Base-by-base conservation (phyloP, 2,888 invertebrate species). In the Cheilosia grossa region DNA sequence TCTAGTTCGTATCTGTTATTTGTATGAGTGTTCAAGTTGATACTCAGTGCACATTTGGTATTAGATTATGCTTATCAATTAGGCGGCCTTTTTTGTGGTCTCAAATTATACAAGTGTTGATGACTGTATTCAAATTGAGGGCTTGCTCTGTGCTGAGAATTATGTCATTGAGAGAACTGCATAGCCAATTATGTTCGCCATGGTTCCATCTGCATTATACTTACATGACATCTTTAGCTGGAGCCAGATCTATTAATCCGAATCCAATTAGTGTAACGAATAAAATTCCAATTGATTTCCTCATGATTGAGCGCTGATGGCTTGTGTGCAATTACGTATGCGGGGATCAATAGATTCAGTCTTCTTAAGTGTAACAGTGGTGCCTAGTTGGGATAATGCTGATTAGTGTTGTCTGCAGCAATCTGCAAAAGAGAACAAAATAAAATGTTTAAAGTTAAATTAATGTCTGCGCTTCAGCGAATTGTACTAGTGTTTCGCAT, bases 231-330 rank as follows among this genome's bases (percentile, higher is more conserved):
- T 88, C 88, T 54, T 88, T 88, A 61, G 89, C 89, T 56, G 88
- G 87, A 47, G 88, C 87, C 80, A 88, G 64, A 72, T 89, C 87
- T 85, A 89, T 86, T 61, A 89, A 88, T 75, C 88, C 87, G 70
- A 89, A 79, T 42, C 88, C 89, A 89, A 91, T 89, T 88, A 91
- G 87, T 81, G 88, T 87, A 88, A 90, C 87, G 83, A 90, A 87
- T 69, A 90, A 72, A 77, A 90, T 87, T 86, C 85, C 89, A 87
- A 89, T 89, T 87, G 89, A 88, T 87, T 87, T 87, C 72, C 86
- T 87, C 89, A 89, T 89, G 81, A 72, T 70, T 70, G 74, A n/a
- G 30, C 53, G 56, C 69, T 74, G 51, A 59, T 44, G 30, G 53
- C 44, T 70, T 75, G 19, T 56, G 33, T 66, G 59, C 64, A 47